A percentile compares a stretch with the other conserved stretches of the same genome.
Conservation (phyloP, 2,797 vertebrate genomes). For the Chrysolophus pictus region DNA sequence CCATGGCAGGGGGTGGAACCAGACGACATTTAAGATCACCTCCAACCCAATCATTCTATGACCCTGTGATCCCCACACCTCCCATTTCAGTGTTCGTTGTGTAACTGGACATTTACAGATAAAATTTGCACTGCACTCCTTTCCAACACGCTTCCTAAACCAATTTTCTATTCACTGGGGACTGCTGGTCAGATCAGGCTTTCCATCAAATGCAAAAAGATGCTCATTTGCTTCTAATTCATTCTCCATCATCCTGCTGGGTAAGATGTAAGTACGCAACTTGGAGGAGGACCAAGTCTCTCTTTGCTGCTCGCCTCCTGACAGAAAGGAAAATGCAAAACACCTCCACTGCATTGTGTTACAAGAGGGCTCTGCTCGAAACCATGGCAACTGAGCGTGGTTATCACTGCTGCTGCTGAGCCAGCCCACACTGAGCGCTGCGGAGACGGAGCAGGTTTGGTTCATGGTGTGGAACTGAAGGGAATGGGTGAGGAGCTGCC, state of each 20-base stretch:
- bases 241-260: neutral
- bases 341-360: neutral
- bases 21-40: no score
- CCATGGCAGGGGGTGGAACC: no score
- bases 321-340: neutral
- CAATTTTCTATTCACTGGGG: neutral
- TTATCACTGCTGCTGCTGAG: neutral
- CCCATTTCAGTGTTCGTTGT: neutral
- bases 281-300: neutral
- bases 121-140: neutral
- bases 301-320: neutral
- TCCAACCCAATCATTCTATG: no score
- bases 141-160: neutral
- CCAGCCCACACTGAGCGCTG: fast-evolving
- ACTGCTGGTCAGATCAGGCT: neutral
- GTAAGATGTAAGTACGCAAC: neutral
- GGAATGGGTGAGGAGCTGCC: neutral
- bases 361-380: slow-evolving; percentile 24
- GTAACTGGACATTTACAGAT: neutral
- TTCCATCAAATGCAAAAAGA: neutral
- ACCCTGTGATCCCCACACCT: neutral
- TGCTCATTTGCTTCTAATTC: neutral
- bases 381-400: slow-evolving; percentile 2
- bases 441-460: neutral
- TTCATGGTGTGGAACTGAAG: neutral